Conservation (phyloP, 2,113 vertebrate species). For the Lepidothrix coronata region DNA sequence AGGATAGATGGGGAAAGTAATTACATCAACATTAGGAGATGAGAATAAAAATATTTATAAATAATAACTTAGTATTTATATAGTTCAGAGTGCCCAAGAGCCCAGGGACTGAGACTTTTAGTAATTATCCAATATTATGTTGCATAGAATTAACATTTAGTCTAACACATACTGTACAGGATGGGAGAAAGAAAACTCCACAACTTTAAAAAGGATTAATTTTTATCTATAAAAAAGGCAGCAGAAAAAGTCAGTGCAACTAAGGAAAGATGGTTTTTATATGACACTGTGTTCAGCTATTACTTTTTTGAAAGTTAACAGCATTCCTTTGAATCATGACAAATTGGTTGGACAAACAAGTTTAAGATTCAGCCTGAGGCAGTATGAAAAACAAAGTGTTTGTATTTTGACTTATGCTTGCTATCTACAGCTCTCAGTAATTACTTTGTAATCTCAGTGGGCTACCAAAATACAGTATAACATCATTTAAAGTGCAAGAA, state of each 20-base stretch:
- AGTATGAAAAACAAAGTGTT: background rate
- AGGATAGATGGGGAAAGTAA: background rate
- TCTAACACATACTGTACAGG: background rate
- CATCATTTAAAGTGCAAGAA: constrained; percentile 23
- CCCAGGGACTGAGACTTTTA: background rate
- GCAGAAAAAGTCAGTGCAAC: background rate
- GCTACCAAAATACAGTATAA: background rate
- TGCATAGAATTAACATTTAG: background rate
- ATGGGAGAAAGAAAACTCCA: accelerated
- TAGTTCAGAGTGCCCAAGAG: background rate
- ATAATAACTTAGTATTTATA: background rate
- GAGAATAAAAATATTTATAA: background rate
- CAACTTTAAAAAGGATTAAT: background rate
- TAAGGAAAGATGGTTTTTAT: background rate
- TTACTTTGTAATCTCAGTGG: constrained; percentile 2
- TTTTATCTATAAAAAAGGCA: background rate
- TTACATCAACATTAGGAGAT: background rate
- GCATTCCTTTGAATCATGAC: background rate
- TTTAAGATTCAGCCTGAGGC: constrained; percentile 30
- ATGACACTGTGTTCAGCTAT: background rate
- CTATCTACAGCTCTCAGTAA: constrained; percentile 12
- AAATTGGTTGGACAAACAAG: background rate
- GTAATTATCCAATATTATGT: background rate
- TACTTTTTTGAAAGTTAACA: background rate
- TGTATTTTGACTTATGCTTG: constrained; percentile 13